These are phyloP conservation scores for Melolontha melolontha DNA, from an alignment of 2,888 invertebrate species.

Conservation along the genomic window DNA sequence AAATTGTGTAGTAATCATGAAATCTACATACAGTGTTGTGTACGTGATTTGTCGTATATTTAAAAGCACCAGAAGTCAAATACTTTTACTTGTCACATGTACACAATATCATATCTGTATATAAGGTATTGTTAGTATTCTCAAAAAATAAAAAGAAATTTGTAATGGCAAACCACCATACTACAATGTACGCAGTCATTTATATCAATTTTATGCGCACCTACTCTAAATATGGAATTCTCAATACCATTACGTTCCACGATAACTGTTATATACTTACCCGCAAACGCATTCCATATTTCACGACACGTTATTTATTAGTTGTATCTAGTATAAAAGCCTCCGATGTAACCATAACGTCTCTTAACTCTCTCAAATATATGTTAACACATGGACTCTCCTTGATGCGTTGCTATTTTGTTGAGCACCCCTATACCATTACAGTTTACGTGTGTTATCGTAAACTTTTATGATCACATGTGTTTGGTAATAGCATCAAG, in stretches of 20 bases:
- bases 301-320: slow-evolving; percentile 25
- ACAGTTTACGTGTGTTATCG: slow-evolving; percentile 15
- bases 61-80: no score
- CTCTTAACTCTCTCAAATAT: slow-evolving; percentile 34
- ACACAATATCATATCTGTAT: no score
- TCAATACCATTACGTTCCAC: slow-evolving; percentile 7
- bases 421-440: slow-evolving; percentile 27
- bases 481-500: slow-evolving; percentile 21
- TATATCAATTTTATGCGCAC: not conserved
- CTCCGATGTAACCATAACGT: slow-evolving; percentile 20
- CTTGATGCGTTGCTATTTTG: slow-evolving; percentile 31
- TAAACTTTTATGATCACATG: slow-evolving; percentile 33
- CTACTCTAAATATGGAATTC: slow-evolving; percentile 7
- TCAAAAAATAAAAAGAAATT: no score
- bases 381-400: slow-evolving; percentile 32
- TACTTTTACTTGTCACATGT: no score
- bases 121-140: no score
- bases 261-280: slow-evolving; percentile 35
- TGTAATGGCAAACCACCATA: no score
- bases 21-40: no score
- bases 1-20: no score
- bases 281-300: slow-evolving; percentile 24
- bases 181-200: no score
- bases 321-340: slow-evolving; percentile 1
- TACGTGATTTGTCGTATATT: no score